phyloP scores from a whole-genome alignment of 2,797 vertebrate species.

The Luscinia megarhynchos region DNA sequence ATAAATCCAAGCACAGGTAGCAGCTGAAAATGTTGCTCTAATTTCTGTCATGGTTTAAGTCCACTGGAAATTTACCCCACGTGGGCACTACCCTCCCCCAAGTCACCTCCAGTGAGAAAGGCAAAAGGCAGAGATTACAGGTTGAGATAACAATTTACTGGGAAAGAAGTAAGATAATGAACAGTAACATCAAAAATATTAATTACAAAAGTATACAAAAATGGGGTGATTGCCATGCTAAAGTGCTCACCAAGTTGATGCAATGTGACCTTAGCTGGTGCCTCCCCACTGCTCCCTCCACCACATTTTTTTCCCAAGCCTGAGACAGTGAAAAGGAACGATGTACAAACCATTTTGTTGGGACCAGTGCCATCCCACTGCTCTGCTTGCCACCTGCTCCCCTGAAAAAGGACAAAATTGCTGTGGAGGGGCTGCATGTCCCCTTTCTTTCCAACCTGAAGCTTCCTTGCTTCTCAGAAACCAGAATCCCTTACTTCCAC shows the following conservation, averaged over 20 bases:
- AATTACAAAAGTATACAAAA: background rate
- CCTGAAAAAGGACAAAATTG: background rate
- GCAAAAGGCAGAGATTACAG: background rate
- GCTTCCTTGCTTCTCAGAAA: background rate
- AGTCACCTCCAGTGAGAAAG: background rate
- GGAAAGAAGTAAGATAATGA: background rate
- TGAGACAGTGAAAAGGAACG: background rate
- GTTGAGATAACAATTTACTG: background rate
- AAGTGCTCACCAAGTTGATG: background rate
- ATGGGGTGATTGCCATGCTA: background rate
- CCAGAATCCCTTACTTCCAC: background rate
- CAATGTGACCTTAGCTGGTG: background rate
- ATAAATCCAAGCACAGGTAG: background rate
- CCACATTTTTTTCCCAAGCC: background rate
- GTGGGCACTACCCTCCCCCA: accelerated
- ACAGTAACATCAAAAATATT: background rate
- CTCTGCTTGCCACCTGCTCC: background rate
- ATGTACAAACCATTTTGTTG: background rate
- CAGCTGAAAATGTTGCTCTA: background rate
- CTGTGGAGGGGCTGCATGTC: background rate
- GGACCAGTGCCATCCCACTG: background rate
- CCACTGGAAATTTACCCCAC: background rate
- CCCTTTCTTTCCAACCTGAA: background rate
- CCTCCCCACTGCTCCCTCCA: too few species aligned
- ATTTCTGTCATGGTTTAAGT: background rate